phyloP scores from a whole-genome alignment of 2,888 invertebrate genomes.

The Caenorhabditis sp. region DNA sequence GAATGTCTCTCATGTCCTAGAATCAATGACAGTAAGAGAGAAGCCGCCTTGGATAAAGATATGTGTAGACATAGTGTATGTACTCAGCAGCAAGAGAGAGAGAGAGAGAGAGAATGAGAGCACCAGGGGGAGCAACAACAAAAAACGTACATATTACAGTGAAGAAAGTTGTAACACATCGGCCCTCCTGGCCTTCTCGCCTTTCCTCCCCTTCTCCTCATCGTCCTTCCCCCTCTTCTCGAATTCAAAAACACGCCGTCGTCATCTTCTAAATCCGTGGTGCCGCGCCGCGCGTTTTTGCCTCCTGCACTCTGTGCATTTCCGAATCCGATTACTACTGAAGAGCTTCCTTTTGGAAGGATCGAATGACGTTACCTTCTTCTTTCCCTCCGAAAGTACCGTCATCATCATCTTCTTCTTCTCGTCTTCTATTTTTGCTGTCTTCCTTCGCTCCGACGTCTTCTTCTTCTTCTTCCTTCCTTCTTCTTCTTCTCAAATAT shows the following conservation, averaged over 20 bases:
- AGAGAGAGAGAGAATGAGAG: no score
- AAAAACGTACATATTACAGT: constrained; percentile 18
- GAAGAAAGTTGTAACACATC: constrained; percentile 7
- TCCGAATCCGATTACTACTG: constrained; percentile 59
- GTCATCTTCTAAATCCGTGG: constrained; percentile 14
- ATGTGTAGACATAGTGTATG: constrained; percentile 38
- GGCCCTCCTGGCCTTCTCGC: not conserved
- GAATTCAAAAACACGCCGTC: constrained; percentile 17
- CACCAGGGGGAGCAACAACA: constrained; percentile 9
- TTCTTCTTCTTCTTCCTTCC: constrained; percentile 17
- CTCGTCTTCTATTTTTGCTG: constrained; percentile 5
- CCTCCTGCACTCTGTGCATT: constrained; percentile 37
- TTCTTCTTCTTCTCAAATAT: constrained; percentile 43
- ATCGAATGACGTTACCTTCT: constrained; percentile 56
- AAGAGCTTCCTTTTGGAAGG: constrained; percentile 40
- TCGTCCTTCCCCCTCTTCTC: not conserved
- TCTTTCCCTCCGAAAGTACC: constrained; percentile 25
- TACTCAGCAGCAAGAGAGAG: constrained; percentile 27
- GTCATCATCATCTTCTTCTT: constrained; percentile 1
- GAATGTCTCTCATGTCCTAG: no score
- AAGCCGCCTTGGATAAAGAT: constrained; percentile 33
- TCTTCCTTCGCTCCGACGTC: not conserved
- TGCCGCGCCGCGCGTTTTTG: not conserved
- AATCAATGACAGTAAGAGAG: not conserved
- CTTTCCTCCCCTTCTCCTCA: not conserved